A percentile compares a stretch with the other conserved stretches of the same genome.
phyloP scores from a whole-genome alignment of 1,140 invertebrate genomes.

The Thaumetopoea pityocampa region DNA sequence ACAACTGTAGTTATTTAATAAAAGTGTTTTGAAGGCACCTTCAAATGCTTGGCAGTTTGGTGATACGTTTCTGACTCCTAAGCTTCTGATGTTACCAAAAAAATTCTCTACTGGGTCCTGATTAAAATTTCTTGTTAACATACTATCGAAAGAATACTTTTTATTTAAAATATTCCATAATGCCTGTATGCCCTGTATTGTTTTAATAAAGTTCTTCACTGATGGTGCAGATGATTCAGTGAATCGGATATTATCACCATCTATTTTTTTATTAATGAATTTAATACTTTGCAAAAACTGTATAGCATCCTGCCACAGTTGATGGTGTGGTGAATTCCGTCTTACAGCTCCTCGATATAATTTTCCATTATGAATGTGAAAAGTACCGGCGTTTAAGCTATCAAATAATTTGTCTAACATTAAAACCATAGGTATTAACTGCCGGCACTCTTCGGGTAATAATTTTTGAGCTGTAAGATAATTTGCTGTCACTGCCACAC shows the following conservation, averaged over 20 bases:
- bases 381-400: slow-evolving; percentile 19
- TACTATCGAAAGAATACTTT: slow-evolving; percentile 18
- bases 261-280: slow-evolving; percentile 8
- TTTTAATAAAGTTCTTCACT: slow-evolving; percentile 28
- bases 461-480: slow-evolving; percentile 15
- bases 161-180: slow-evolving; percentile 15
- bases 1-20: slow-evolving; percentile 23
- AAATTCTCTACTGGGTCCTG: slow-evolving; percentile 28
- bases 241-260: slow-evolving; percentile 8
- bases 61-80: slow-evolving; percentile 21
- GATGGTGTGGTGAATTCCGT: slow-evolving; percentile 21
- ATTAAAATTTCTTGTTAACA: slow-evolving; percentile 28
- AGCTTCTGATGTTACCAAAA: slow-evolving; percentile 26
- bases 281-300: slow-evolving; percentile 20
- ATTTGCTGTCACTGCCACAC: slow-evolving; percentile 17
- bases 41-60: slow-evolving; percentile 25
- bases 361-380: slow-evolving; percentile 24
- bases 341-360: slow-evolving; percentile 21
- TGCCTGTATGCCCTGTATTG: slow-evolving; percentile 22
- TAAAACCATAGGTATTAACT: slow-evolving; percentile 10
- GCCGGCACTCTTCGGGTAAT: slow-evolving; percentile 15
- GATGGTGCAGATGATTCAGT: slow-evolving; percentile 18
- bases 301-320: slow-evolving; percentile 21
- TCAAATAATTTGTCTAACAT: slow-evolving; percentile 28
- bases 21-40: slow-evolving; percentile 25